phyloP scores from a whole-genome alignment of 2,113 vertebrate genomes.

The Henicopernis longicauda region DNA sequence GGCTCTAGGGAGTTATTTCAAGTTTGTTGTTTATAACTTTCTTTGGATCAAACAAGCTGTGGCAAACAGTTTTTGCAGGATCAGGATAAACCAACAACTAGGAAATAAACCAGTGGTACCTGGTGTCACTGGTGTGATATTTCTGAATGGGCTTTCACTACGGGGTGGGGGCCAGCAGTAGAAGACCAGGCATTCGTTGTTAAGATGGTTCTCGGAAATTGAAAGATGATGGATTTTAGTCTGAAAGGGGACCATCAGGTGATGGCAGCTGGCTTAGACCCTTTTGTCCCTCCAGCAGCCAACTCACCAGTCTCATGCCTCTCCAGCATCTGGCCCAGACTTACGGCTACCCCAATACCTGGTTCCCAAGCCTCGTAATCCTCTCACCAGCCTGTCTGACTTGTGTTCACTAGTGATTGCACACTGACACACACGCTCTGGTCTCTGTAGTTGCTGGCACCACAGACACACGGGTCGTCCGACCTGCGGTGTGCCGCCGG shows the following conservation, averaged over 20 bases:
- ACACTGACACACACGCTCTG: no score
- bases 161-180: background rate
- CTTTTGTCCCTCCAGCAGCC: background rate
- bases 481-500: background rate
- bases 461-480: background rate
- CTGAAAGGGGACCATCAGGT: background rate
- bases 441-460: background rate
- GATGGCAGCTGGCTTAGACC: background rate
- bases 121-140: background rate
- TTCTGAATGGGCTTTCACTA: background rate
- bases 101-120: background rate
- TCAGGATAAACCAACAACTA: background rate
- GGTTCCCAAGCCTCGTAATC: background rate
- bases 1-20: background rate
- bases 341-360: background rate
- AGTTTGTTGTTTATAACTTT: background rate
- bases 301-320: background rate
- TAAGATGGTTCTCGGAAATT: background rate
- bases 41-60: background rate
- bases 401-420: background rate
- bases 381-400: background rate
- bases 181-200: background rate
- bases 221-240: background rate
- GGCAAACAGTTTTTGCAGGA: background rate
- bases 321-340: background rate